These are phyloP conservation scores for Chondrosia reniformis DNA, from an alignment of 37 sponge, comb jelly and placozoan genomes.

Conservation along the genomic window DNA sequence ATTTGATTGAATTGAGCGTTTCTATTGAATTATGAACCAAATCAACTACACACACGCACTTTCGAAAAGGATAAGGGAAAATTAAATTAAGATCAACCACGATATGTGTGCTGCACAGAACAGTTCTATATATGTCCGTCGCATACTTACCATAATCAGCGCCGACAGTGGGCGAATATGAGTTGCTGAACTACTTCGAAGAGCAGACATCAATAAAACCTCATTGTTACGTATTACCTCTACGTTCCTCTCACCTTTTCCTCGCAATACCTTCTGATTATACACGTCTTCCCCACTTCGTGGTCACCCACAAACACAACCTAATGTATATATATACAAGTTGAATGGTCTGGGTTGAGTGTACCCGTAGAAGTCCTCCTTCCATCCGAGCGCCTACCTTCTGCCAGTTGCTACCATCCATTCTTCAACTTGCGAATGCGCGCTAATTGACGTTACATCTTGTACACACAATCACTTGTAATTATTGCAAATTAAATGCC, in stretches of 20 bases:
- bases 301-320: constrained; percentile 16
- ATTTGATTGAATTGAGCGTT: too few relatives aligned
- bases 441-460: too few relatives aligned
- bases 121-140: too few relatives aligned
- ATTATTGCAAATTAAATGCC: too few relatives aligned
- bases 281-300: neutral
- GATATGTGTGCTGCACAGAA: too few relatives aligned
- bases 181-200: neutral
- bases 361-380: neutral
- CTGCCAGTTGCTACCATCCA: neutral
- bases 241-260: neutral
- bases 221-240: neutral
- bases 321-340: too few relatives aligned
- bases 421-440: neutral
- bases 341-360: neutral
- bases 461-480: too few relatives aligned
- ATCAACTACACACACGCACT: too few relatives aligned
- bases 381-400: neutral
- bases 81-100: too few relatives aligned
- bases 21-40: too few relatives aligned
- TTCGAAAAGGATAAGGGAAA: too few relatives aligned
- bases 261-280: constrained; percentile 5
- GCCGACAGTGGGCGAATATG: constrained; percentile 9
- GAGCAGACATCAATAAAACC: neutral
- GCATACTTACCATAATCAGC: constrained; percentile 38